A percentile compares a stretch with the other conserved stretches of the same genome.
Conservation (phyloP, 2,888 invertebrate genomes). For the Diadegma fenestrale region DNA sequence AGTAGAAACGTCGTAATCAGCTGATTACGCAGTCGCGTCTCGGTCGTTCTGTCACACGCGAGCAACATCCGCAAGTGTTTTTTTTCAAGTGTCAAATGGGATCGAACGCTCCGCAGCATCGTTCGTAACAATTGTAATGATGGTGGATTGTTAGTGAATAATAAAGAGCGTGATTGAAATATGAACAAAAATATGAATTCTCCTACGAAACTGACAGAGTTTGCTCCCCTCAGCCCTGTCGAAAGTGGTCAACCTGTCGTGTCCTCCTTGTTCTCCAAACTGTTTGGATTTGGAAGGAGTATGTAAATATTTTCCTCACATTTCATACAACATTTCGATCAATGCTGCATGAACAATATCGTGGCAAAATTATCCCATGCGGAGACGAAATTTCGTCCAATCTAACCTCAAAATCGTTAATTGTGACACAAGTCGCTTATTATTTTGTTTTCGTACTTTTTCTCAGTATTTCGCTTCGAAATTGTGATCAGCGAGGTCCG, state of each 20-base stretch:
- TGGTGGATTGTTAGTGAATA: neutral
- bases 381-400: neutral
- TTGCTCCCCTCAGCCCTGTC: conserved; percentile 92
- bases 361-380: too few species aligned
- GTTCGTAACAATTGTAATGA: neutral
- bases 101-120: neutral
- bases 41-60: neutral
- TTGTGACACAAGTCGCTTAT: neutral
- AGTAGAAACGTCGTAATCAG: neutral
- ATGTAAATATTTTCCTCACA: conserved; percentile 75
- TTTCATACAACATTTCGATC: neutral
- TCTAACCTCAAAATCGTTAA: neutral
- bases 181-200: conserved; percentile 88
- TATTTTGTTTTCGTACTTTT: neutral
- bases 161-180: conserved; percentile 32
- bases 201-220: conserved; percentile 90
- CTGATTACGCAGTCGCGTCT: conserved; percentile 1
- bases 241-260: conserved; percentile 89
- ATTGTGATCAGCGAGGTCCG: neutral
- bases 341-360: neutral
- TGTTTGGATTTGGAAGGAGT: conserved; percentile 90
- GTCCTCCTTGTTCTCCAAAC: conserved; percentile 90
- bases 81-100: neutral
- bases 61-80: neutral
- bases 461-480: neutral